phyloP scores from a whole-genome alignment of 2,113 vertebrate genomes.

The Theristicus caerulescens region DNA sequence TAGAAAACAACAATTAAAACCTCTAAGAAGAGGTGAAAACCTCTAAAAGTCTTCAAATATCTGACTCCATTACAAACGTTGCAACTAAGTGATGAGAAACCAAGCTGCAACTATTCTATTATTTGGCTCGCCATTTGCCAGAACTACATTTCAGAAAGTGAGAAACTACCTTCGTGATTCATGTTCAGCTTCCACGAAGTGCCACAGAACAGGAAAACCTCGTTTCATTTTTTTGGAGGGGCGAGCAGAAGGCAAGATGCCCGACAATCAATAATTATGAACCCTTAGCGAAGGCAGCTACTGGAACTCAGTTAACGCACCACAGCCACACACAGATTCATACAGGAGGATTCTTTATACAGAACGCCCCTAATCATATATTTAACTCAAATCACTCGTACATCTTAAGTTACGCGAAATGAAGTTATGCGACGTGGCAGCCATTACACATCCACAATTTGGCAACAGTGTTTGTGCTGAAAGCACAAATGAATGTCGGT shows the following conservation, averaged over 20 bases:
- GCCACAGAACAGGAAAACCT: neutral
- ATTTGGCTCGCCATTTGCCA: neutral
- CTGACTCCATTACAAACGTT: neutral
- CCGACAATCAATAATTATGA: neutral
- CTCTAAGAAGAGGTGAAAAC: neutral
- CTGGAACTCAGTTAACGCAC: neutral
- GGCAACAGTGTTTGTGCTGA: neutral
- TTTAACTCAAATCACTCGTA: no score
- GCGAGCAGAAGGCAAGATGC: neutral
- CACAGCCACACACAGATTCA: neutral
- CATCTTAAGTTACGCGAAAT: rapidly evolving
- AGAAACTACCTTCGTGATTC: neutral
- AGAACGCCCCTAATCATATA: neutral
- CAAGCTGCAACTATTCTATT: neutral
- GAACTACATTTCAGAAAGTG: neutral
- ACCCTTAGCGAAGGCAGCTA: neutral
- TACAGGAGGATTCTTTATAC: rapidly evolving
- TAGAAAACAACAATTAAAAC: neutral
- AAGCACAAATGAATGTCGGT: rapidly evolving
- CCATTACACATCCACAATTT: no score
- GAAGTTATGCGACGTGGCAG: rapidly evolving
- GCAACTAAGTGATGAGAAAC: neutral
- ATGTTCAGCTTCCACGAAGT: neutral
- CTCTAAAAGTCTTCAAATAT: neutral
- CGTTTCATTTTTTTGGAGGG: neutral